phyloP scores from a whole-genome alignment of 2,888 invertebrate genomes.

The Resseliella maxima region DNA sequence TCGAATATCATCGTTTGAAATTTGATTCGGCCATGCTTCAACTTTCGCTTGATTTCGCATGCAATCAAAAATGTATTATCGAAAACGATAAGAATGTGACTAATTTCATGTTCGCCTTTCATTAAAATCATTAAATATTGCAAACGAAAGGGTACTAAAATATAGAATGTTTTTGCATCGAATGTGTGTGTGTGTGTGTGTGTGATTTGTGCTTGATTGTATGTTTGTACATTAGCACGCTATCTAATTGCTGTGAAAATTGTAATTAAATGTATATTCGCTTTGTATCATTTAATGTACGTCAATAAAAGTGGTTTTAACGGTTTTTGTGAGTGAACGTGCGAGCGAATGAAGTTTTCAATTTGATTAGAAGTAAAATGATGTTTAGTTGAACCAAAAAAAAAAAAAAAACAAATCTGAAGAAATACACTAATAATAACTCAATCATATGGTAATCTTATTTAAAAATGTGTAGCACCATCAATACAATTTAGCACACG shows the following conservation, averaged over 20 bases:
- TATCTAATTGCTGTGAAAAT: conserved; percentile 24
- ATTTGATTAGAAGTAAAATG: neutral
- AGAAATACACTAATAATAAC: neutral
- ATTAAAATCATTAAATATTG: neutral
- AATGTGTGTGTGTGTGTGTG: neutral
- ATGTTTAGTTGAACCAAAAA: neutral
- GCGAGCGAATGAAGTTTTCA: neutral
- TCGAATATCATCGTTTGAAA: neutral
- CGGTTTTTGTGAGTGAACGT: neutral
- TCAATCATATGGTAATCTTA: neutral
- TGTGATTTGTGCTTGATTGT: neutral
- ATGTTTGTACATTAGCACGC: conserved; percentile 35
- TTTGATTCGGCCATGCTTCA: neutral
- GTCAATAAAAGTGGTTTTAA: conserved; percentile 21
- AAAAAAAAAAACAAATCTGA: neutral
- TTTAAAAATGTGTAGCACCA: neutral
- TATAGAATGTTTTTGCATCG: neutral
- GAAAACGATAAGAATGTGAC: conserved; percentile 48
- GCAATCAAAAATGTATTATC: conserved; percentile 10
- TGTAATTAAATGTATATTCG: conserved; percentile 40
- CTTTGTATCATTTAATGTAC: conserved; percentile 44
- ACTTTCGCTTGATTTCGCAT: neutral
- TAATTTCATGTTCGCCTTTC: conserved; percentile 11
- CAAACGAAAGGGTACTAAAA: neutral
- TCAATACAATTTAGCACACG: neutral